Conservation (phyloP, 2,113 vertebrate species). For the Semicossyphus pulcher region DNA sequence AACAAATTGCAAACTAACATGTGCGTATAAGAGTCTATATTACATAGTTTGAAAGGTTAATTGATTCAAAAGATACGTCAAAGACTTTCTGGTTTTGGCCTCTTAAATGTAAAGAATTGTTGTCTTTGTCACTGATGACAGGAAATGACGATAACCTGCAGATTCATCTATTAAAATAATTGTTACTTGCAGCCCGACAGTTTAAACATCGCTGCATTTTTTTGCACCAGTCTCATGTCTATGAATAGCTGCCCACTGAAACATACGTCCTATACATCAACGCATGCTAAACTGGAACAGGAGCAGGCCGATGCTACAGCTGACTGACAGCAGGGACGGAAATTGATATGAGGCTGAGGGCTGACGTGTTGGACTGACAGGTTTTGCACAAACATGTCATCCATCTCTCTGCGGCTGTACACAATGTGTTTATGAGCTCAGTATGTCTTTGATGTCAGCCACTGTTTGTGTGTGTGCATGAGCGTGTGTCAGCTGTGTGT, state of each 20-base stretch:
- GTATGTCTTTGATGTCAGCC: neutral
- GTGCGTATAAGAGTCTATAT: no score
- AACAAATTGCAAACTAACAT: no score
- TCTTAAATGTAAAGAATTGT: no score
- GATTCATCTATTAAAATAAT: no score
- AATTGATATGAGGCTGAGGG: neutral
- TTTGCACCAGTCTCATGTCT: no score
- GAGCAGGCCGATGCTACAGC: neutral
- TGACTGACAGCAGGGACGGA: constrained; percentile 5
- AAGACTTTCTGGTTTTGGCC: no score
- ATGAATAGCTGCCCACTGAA: neutral
- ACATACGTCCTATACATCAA: neutral
- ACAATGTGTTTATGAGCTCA: neutral
- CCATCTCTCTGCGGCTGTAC: neutral
- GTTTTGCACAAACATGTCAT: constrained; percentile 2
- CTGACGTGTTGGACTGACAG: constrained; percentile 13
- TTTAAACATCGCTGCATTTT: neutral
- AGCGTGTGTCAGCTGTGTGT: neutral
- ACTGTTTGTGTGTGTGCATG: neutral
- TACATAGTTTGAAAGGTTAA: no score
- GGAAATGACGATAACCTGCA: no score
- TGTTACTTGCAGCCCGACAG: no score
- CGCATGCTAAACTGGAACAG: neutral
- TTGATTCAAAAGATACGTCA: no score
- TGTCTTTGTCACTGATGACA: no score